Evolutionary conservation across 2,113 vertebrate species (phyloP), one percentile per base, ranked within the genome.

Genomic region (Xiphias gladius): DNA sequence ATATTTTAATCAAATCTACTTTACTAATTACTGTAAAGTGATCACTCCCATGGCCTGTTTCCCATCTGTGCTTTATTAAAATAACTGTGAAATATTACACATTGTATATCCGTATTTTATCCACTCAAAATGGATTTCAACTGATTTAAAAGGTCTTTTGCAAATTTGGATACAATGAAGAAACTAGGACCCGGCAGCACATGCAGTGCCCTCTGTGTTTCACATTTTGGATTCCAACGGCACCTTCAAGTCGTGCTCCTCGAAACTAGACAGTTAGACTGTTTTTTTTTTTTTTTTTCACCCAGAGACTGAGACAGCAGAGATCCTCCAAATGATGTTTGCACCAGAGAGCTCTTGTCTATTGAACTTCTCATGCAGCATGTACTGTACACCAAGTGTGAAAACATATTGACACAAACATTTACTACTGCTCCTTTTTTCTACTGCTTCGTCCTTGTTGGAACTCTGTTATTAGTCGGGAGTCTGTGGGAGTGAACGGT

Each of bases 151-250:
- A 74, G 83, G 84, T 89, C 80, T 79, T 90, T 80, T 63, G 78
- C 69, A 75, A 78, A 86, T 88, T 80, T 89, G 80, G 77, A 59
- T 75, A 86, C 87, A 86, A 82, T 88, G 59, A 77, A 32, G 83
- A 89, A 92, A 92, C 63, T 91, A 69, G 91, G 91, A 81, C 91
- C 83, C 54, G 8, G 65, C 76, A 4, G 62, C 59, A 66, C 77
- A 66, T 5, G 61, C 83, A 80, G 59, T 59, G 35, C 76, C 22
- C 63, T 84, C 66, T 82, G 62, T 80, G 77, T 79, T 82, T 87
- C 83, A 82, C 68, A 43, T 65, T 76, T 85, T 28, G 74, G 28
- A 88, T 73, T 83, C 78, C 66, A 62, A 22, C 74, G 58, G 55
- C 83, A 73, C 73, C 86, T 73, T 86, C 62, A 52, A 80, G 75